Evolutionary conservation across 2,888 invertebrate species (phyloP), one percentile per base, ranked within the genome.

Genomic region (Dynastes maya): DNA sequence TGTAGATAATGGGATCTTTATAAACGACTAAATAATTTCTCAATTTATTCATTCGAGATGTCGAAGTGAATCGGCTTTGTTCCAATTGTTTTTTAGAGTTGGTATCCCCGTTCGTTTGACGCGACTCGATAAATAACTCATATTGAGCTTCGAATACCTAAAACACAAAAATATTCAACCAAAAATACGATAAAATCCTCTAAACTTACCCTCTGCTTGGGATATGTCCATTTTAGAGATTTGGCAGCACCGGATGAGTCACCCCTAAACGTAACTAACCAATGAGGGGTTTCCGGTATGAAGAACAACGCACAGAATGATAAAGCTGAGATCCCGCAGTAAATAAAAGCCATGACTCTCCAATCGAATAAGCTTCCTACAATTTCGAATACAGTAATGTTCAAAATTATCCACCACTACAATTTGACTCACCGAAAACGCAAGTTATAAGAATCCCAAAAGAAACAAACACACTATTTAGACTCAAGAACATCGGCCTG

Each of bases 281-380:
- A 92, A 79, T 91, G 89, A 0, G 92, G 92, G 80, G 91, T 91
- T 85, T 92, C 92, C 0, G 92, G 92, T 63, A 92, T 82, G 8
- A 89, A 85, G 37, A 86, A 86, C 1, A 91, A 83, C 0, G 86
- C 82, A 22, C 88, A 58, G 8, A 89, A 85, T 8, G 89, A 88
- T 0, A 86, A 53, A 1, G 87, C 53, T 1, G 89, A 85, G 8
- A 91, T 70, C 1, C 83, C 82, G 37, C 89, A 87, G 82, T 89
- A 91, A 5, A 90, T 84, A 9, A 89, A 86, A 0, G 91, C 89
- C 82, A 91, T 89, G 37, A 86, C 85, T 13, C 89, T 87, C 92
- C 92, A 92, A 11, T 88, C 85, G 27, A 91, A 84, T 84, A 89
- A 89, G 32, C 88, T 85, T 8, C 89, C 90, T 85, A 63, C 51